phyloP scores from a whole-genome alignment of 2,797 vertebrate species.

The Micromesistius poutassou region DNA sequence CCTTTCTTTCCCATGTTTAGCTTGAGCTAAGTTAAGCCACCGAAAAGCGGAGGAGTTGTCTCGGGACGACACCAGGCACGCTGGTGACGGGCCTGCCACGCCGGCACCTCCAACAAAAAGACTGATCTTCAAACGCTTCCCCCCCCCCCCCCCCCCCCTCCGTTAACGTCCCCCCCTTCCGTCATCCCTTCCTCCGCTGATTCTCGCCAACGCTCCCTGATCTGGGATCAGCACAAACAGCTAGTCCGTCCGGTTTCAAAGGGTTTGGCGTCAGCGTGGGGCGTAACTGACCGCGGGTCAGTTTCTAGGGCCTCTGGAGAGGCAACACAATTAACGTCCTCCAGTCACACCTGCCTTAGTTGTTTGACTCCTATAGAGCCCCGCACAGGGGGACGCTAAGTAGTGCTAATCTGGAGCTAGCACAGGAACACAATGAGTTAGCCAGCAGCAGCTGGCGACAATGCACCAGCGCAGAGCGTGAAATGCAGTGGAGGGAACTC shows the following conservation, averaged over 20 bases:
- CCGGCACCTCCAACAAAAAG: conserved; percentile 3
- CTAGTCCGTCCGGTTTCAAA: background rate
- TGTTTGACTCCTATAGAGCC: conserved; percentile 20
- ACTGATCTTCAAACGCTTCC: conserved; percentile 48
- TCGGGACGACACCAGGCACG: background rate
- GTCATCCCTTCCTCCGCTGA: background rate
- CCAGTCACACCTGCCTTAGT: conserved; percentile 11
- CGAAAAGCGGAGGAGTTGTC: background rate
- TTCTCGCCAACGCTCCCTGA: conserved; percentile 44
- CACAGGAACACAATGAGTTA: conserved; percentile 27
- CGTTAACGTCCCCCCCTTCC: conserved; percentile 18
- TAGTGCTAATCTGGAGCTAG: background rate
- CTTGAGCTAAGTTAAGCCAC: no score
- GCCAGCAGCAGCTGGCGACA: conserved; percentile 26
- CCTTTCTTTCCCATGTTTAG: no score
- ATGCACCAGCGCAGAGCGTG: conserved; percentile 19
- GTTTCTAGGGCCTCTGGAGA: conserved; percentile 6
- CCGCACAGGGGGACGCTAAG: background rate
- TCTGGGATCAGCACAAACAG: conserved; percentile 6
- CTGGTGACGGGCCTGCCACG: conserved; percentile 5
- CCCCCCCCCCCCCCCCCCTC: no score
- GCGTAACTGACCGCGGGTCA: background rate
- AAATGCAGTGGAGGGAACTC: conserved; percentile 23
- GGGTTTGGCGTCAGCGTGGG: background rate
- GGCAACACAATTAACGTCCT: conserved; percentile 40